Conservation (phyloP, 2,797 vertebrate species). For the Rhinoraja longicauda region DNA sequence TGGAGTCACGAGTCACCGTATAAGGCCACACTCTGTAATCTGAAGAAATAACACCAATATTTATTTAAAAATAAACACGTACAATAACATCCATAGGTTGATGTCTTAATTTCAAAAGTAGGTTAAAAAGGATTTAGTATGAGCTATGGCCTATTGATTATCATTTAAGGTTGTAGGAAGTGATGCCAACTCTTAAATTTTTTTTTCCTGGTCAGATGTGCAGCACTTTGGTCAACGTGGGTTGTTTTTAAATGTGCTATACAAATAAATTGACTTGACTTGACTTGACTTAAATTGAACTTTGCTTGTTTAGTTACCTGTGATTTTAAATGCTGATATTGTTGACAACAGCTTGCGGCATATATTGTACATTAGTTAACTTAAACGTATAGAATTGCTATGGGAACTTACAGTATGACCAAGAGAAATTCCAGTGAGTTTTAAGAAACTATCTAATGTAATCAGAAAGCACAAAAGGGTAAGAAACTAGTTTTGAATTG, state of each 20-base stretch:
- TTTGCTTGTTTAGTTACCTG: neutral
- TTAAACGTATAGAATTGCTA: too few species aligned
- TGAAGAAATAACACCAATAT: neutral
- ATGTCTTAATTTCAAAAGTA: neutral
- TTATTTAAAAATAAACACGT: slow-evolving; percentile 22
- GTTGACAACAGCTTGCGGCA: neutral
- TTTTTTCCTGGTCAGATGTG: too few species aligned
- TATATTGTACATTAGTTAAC: neutral
- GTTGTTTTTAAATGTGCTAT: too few species aligned
- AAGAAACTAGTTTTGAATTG: neutral
- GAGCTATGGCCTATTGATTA: neutral
- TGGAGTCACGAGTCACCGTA: slow-evolving; percentile 8
- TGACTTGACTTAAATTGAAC: neutral
- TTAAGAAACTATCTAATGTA: neutral
- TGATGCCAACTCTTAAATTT: neutral
- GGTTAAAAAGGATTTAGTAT: neutral
- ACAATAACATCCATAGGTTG: neutral
- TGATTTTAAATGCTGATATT: neutral
- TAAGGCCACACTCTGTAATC: neutral
- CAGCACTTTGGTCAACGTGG: too few species aligned
- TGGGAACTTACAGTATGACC: neutral
- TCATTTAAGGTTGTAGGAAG: neutral
- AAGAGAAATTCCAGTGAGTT: neutral
- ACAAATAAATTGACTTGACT: too few species aligned
- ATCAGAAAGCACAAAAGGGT: neutral